Evolutionary conservation across 2,888 invertebrate genomes (phyloP), one percentile per base, ranked within the genome.

Genomic region (Oligia strigilis): DNA sequence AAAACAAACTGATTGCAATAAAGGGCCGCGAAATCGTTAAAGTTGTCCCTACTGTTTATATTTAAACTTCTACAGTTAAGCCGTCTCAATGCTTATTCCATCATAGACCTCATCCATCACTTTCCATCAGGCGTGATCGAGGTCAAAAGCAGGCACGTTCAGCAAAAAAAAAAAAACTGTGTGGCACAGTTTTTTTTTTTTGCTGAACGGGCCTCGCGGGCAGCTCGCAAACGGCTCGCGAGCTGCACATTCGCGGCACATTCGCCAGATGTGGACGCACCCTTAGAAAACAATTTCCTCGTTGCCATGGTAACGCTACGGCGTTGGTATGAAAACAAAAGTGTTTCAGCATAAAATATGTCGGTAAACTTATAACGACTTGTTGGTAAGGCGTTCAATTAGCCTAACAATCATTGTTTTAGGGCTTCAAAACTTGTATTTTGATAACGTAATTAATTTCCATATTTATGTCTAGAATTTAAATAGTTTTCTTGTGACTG

Each of bases 341-440:
- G n/a, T 13, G 36, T 74, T 75, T 62, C 13, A 49, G 14, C 11
- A 4, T 40, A 49, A 17, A 49, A 0, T 49, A 40, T 69, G 23
- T 66, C 8, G 60, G 8, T 46, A 52, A 60, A 72, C 13, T 46
- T n/a, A 23, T 36, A 36, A 36, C 14, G 36, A 64, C 46, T 52
- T 66, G 55, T 43, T 43, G 36, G 17, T n/a, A 19, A 40, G 40
- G 46, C 29, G 64, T 82, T 64, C 49, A 64, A 78, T 81, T 84
- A 69, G 17, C 14, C n/a, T n/a, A 80, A 62, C 64, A 67, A 77
- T 84, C 17, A 40, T 55, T 82, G 66, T 80, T 82, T 75, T 58
- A 83, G 71, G 78, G n/a, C 17, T 71, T 62, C 67, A 40, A 60
- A 71, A 60, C 73, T 76, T 81, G 29, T 70, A 67, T 75, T 84